phyloP scores from a whole-genome alignment of 2,797 vertebrate genomes.

The Mormyrops attenuatus region DNA sequence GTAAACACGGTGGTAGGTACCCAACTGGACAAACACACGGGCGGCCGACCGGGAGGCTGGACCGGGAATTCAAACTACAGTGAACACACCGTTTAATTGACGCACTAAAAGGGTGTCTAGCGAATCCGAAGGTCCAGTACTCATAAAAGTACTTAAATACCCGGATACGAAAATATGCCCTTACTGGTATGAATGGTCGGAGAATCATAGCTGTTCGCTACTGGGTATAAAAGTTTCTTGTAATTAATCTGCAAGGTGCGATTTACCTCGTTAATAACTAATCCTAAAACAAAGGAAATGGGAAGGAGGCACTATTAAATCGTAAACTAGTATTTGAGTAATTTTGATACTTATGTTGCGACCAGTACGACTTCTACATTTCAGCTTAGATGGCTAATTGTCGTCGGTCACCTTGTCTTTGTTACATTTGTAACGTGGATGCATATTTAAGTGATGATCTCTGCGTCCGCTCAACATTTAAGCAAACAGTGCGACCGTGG shows the following conservation, averaged over 20 bases:
- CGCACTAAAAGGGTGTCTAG: background rate
- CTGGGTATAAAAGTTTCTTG: background rate
- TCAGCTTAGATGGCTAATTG: background rate
- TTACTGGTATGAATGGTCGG: background rate
- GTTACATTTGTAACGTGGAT: background rate
- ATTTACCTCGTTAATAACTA: background rate
- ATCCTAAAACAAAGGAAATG: background rate
- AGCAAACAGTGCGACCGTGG: background rate
- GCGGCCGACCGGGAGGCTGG: background rate
- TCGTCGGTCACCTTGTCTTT: background rate
- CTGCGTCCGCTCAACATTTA: background rate
- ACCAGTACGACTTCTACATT: background rate
- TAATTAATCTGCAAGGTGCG: background rate
- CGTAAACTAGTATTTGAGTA: background rate
- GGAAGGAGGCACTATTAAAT: background rate
- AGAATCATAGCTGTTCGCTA: background rate
- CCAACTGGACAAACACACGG: background rate
- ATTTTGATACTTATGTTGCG: background rate
- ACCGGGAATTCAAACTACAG: background rate
- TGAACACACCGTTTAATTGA: background rate
- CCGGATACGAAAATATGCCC: background rate
- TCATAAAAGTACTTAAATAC: background rate
- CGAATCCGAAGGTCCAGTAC: background rate
- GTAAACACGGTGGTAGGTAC: background rate
- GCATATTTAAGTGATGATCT: background rate